Conservation (phyloP, 1,140 invertebrate species). For the Pseudomyrmex gracilis region DNA sequence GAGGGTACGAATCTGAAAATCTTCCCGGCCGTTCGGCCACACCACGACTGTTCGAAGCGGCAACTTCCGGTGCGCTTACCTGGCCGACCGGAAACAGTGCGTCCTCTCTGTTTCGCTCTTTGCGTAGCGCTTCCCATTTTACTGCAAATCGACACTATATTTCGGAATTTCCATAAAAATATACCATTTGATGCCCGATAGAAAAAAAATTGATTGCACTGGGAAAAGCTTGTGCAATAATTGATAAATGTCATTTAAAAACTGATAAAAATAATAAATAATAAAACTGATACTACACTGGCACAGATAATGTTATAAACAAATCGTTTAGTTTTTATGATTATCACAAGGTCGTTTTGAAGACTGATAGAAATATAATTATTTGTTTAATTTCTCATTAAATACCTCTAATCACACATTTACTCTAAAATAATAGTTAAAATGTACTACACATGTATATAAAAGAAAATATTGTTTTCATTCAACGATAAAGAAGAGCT, state of each 20-base stretch:
- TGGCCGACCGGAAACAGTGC: conserved; percentile 70
- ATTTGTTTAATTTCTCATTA: too few relatives aligned
- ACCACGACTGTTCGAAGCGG: conserved; percentile 70
- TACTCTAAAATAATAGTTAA: too few relatives aligned
- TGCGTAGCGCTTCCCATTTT: conserved; percentile 31
- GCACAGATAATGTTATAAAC: too few relatives aligned
- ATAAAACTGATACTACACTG: too few relatives aligned
- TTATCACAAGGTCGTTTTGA: too few relatives aligned
- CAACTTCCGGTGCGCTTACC: conserved; percentile 74
- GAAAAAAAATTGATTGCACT: too few relatives aligned
- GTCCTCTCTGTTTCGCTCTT: conserved; percentile 51
- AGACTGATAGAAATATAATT: too few relatives aligned
- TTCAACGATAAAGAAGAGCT: conserved; percentile 9
- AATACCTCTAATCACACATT: too few relatives aligned
- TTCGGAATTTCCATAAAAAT: conserved; percentile 37
- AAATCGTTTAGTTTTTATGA: too few relatives aligned
- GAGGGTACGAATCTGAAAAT: conserved; percentile 70
- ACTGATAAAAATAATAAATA: too few relatives aligned
- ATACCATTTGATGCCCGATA: too few relatives aligned
- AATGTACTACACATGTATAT: too few relatives aligned
- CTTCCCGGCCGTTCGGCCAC: conserved; percentile 62
- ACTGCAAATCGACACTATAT: conserved; percentile 43
- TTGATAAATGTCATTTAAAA: conserved; percentile 1
- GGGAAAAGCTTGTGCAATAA: neutral
- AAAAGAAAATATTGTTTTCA: neutral